A percentile compares a stretch with the other conserved stretches of the same genome.
Evolutionary conservation across 1,140 invertebrate genomes (phyloP).

Genomic region (Apis laboriosa): DNA sequence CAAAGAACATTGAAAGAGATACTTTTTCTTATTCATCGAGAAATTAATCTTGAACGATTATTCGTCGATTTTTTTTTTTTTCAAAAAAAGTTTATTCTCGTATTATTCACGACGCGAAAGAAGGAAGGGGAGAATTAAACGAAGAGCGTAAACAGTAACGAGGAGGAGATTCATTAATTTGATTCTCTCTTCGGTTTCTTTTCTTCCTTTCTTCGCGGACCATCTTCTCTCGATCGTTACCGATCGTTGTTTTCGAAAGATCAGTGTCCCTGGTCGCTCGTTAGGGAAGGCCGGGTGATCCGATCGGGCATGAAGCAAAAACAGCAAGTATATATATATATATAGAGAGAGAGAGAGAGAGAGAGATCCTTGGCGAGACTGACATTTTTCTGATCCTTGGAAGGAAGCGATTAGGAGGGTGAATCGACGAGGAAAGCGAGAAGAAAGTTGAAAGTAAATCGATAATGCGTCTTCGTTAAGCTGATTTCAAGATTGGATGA

Average conservation of each 20-base stretch:
- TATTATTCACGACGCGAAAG: too few relatives aligned
- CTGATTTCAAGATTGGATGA: too few relatives aligned
- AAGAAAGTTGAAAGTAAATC: not conserved
- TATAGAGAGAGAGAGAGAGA: too few relatives aligned
- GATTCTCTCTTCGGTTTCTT: slow-evolving; percentile 30
- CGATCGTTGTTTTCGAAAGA: slow-evolving; percentile 42
- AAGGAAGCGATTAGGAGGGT: slow-evolving; percentile 31
- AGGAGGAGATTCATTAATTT: slow-evolving; percentile 31
- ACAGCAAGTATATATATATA: not conserved
- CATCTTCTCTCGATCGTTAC: slow-evolving; percentile 10
- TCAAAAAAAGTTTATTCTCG: not conserved
- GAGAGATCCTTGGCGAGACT: not conserved
- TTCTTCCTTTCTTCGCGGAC: not conserved
- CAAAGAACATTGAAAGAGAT: too few relatives aligned
- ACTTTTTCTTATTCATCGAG: not conserved
- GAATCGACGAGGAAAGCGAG: not conserved
- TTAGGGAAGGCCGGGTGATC: slow-evolving; percentile 35
- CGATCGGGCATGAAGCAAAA: slow-evolving; percentile 39
- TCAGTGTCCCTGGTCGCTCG: slow-evolving; percentile 43
- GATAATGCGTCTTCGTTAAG: not conserved
- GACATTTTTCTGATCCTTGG: slow-evolving; percentile 1
- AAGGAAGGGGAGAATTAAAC: slow-evolving; percentile 9
- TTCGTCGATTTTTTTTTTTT: not conserved
- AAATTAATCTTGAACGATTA: not conserved
- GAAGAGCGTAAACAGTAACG: not conserved